A percentile compares a stretch with the other conserved stretches of the same genome.
Conservation (phyloP, 2,113 vertebrate genomes). For the Serinus canaria region DNA sequence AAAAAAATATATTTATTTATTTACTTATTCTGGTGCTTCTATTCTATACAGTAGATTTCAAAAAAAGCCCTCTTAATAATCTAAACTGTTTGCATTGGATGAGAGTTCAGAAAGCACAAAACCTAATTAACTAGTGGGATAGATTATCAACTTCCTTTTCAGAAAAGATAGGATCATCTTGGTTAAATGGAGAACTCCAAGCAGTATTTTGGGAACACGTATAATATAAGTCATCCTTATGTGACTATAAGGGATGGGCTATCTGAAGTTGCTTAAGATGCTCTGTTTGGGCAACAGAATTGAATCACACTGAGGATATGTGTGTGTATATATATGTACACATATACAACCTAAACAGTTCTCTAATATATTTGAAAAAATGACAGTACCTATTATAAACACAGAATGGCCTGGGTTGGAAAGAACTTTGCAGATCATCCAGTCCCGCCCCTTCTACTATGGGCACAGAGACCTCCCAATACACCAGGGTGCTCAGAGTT, state of each 20-base stretch:
- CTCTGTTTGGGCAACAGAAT: neutral
- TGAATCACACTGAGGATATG: neutral
- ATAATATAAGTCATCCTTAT: neutral
- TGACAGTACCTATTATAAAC: neutral
- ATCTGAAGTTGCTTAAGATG: neutral
- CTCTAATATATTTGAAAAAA: neutral
- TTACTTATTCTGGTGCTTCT: neutral
- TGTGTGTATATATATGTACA: neutral
- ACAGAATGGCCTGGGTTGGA: neutral
- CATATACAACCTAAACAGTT: neutral
- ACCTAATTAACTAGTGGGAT: neutral
- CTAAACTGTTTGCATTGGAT: neutral
- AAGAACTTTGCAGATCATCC: no score
- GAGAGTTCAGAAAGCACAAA: neutral
- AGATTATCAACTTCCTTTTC: neutral
- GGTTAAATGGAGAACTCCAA: neutral
- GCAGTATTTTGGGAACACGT: neutral
- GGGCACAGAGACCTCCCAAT: neutral
- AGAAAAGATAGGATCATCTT: neutral
- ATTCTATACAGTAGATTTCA: neutral
- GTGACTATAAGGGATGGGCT: neutral
- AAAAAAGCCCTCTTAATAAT: neutral
- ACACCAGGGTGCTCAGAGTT: neutral
- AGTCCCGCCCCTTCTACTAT: neutral
- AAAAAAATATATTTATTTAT: neutral